phyloP scores from a whole-genome alignment of 1,140 invertebrate species.

The Drosophila pachea region DNA sequence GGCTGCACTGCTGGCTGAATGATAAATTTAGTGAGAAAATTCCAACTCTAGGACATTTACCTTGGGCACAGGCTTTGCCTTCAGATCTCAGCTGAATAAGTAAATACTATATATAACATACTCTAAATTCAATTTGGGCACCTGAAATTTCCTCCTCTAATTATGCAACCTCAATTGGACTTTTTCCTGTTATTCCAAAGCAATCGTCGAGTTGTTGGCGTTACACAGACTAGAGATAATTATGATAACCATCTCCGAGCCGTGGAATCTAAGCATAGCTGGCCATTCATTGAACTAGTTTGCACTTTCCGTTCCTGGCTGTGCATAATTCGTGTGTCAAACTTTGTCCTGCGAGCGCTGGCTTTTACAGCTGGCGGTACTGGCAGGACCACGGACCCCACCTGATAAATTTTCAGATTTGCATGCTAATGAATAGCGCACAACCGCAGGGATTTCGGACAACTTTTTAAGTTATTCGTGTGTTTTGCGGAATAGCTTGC shows the following conservation, averaged over 20 bases:
- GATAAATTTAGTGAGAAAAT: conserved; percentile 8
- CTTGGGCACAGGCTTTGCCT: too few relatives aligned
- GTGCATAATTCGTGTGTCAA: conserved; percentile 18
- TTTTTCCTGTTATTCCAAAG: background rate
- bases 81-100: too few relatives aligned
- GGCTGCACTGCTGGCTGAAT: background rate
- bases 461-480: conserved; percentile 13
- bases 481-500: background rate
- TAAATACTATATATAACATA: too few relatives aligned
- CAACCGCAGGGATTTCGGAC: background rate
- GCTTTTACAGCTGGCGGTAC: conserved; percentile 5
- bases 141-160: too few relatives aligned
- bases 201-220: background rate
- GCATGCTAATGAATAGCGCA: conserved; percentile 18
- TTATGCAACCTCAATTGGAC: too few relatives aligned
- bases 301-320: conserved; percentile 4
- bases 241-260: background rate
- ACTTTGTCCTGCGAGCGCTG: conserved; percentile 8
- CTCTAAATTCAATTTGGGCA: too few relatives aligned
- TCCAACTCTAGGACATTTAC: too few relatives aligned
- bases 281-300: conserved; percentile 5
- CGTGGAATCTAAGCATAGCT: background rate
- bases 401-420: conserved; percentile 18
- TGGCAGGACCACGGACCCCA: background rate
- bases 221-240: conserved; percentile 5